Conservation (phyloP, 92 coral and sea anemone genomes). For the Plumapathes pennacea region DNA sequence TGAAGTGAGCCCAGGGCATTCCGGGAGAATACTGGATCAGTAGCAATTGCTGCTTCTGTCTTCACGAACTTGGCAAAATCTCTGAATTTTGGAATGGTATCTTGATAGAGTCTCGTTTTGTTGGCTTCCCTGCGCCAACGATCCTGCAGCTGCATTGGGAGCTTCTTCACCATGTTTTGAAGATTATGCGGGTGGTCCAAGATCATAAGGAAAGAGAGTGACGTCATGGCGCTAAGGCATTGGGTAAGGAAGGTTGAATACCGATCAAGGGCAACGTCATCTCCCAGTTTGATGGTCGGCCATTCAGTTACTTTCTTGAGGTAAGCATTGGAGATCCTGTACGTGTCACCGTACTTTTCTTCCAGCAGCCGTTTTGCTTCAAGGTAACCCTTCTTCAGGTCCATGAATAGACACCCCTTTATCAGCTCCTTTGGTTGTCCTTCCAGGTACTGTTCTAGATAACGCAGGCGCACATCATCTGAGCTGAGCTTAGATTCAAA, state of each 20-base stretch:
- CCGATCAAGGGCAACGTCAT: slow-evolving; percentile 12
- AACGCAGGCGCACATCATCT: not conserved
- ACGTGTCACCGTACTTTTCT: slow-evolving; percentile 31
- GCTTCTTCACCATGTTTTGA: slow-evolving; percentile 8
- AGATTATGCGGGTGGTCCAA: slow-evolving; percentile 39
- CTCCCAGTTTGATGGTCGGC: slow-evolving; percentile 18
- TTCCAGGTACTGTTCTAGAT: slow-evolving; percentile 25
- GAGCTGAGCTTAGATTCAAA: slow-evolving; percentile 6
- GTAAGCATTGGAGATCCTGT: slow-evolving; percentile 24
- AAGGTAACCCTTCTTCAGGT: slow-evolving; percentile 4
- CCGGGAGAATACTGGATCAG: slow-evolving; percentile 25
- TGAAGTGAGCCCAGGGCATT: slow-evolving; percentile 15
- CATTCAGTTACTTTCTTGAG: slow-evolving; percentile 18
- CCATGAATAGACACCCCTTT: slow-evolving; percentile 22
- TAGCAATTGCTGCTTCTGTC: slow-evolving; percentile 18
- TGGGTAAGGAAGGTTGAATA: slow-evolving; percentile 20
- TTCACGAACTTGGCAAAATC: slow-evolving; percentile 15
- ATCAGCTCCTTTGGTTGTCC: slow-evolving; percentile 21
- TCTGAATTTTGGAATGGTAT: slow-evolving; percentile 1
- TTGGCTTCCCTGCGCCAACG: slow-evolving; percentile 23
- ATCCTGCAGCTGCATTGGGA: slow-evolving; percentile 22
- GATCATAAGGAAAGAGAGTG: slow-evolving; percentile 12
- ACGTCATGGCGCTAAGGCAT: slow-evolving; percentile 25
- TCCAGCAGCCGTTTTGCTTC: slow-evolving; percentile 17
- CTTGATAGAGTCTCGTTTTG: not conserved